Percentiles rank a stretch among this genome's conserved stretches.
phyloP scores from a whole-genome alignment of 2,888 invertebrate genomes.

The Holacanthella duospinosa region DNA sequence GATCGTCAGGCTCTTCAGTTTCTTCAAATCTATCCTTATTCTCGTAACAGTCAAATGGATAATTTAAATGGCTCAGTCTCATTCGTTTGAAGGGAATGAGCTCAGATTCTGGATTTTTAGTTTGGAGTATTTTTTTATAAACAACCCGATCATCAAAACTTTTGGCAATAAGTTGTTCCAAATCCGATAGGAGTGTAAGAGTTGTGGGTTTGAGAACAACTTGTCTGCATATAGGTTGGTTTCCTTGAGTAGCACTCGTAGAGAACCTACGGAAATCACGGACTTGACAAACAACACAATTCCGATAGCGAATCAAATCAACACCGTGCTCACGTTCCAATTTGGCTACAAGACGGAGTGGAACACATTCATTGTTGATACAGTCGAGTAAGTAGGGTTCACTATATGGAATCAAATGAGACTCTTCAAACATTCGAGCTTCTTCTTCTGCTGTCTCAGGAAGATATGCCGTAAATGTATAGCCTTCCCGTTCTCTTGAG shows the following conservation, averaged over 20 bases:
- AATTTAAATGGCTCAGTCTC: neutral
- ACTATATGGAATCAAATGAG: slow-evolving; percentile 31
- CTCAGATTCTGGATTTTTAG: neutral
- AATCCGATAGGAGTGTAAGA: slow-evolving; percentile 27
- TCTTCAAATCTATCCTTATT: neutral
- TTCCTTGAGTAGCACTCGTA: neutral
- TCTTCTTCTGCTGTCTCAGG: slow-evolving; percentile 13
- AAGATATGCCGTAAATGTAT: slow-evolving; percentile 22
- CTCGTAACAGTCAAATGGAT: neutral
- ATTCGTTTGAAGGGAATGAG: neutral
- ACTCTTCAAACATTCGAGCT: slow-evolving; percentile 18
- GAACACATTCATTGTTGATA: slow-evolving; percentile 28
- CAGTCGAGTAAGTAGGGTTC: slow-evolving; percentile 31
- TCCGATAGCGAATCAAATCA: slow-evolving; percentile 21
- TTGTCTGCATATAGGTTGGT: slow-evolving; percentile 20
- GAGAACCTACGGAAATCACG: slow-evolving; percentile 30
- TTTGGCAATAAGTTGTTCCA: slow-evolving; percentile 23
- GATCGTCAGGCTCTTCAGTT: slow-evolving; percentile 40
- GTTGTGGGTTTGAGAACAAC: slow-evolving; percentile 29
- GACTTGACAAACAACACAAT: slow-evolving; percentile 29
- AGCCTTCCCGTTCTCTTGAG: slow-evolving; percentile 23
- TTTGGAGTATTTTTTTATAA: slow-evolving; percentile 4
- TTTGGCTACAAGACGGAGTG: slow-evolving; percentile 23
- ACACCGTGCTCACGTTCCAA: slow-evolving; percentile 22
- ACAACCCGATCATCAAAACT: slow-evolving; percentile 11